Evolutionary conservation across 30 jellyfish, hydroid and myxozoan species (phyloP).

Genomic region (Sanderia malayensis): DNA sequence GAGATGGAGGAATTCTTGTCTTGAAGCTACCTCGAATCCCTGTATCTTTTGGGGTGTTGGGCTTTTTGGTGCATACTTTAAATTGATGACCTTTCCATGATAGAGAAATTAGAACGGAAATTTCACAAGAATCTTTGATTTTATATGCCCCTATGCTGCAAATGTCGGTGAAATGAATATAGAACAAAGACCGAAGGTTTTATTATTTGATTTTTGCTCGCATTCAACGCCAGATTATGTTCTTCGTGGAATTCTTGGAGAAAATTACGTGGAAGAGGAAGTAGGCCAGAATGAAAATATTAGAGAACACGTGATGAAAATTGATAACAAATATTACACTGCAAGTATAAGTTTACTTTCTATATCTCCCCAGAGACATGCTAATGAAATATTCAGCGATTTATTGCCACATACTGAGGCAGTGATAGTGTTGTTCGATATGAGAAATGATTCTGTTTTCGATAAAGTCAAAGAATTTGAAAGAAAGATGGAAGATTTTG

Average conservation of each 20-base stretch:
- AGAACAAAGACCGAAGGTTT: constrained; percentile 16
- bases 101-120: too few species aligned
- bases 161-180: too few species aligned
- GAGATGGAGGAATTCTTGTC: too few species aligned
- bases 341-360: constrained; percentile 36
- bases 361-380: background rate
- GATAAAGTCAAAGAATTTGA: constrained; percentile 13
- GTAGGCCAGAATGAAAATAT: background rate
- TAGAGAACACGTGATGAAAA: constrained; percentile 23
- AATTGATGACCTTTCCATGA: too few species aligned
- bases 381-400: background rate
- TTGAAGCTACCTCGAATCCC: too few species aligned
- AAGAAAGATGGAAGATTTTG: constrained; percentile 7
- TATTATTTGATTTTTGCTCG: constrained; percentile 5
- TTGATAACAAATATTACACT: constrained; percentile 41
- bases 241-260: constrained; percentile 4
- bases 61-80: too few species aligned
- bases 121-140: too few species aligned
- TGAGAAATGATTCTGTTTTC: constrained; percentile 13
- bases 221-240: background rate
- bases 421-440: constrained; percentile 26
- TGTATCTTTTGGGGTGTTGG: too few species aligned
- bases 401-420: constrained; percentile 10
- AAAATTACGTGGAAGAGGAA: too few species aligned
- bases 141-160: too few species aligned